A percentile compares a stretch with the other conserved stretches of the same genome.
These are phyloP conservation scores for Cryptotis parvus DNA, from an alignment of 2,113 vertebrate species.

Conservation along the genomic window DNA sequence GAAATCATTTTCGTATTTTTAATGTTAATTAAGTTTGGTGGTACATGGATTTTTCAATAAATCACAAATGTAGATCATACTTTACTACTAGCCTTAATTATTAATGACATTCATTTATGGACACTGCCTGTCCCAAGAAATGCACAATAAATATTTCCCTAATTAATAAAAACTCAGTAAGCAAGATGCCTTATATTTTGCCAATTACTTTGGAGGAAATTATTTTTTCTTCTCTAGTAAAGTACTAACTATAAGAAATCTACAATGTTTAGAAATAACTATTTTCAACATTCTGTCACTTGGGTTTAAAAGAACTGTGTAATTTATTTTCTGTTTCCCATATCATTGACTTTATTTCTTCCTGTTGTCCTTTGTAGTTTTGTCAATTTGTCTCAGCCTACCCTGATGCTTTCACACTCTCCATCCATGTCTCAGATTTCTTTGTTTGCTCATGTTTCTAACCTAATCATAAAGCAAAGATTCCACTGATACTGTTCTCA, in stretches of 20 bases:
- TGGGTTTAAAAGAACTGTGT: slow-evolving; percentile 19
- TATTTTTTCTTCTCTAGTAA: slow-evolving; percentile 16
- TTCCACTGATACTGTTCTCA: slow-evolving; percentile 7
- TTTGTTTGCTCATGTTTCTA: not conserved
- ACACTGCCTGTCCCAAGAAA: not conserved
- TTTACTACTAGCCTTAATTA: slow-evolving; percentile 14
- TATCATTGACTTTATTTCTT: not conserved
- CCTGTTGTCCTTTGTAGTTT: not conserved
- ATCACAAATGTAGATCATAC: not conserved
- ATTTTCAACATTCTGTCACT: slow-evolving; percentile 10
- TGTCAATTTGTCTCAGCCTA: not conserved
- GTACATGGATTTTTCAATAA: not conserved
- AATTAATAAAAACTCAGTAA: not conserved
- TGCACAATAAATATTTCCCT: not conserved
- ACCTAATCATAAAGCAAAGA: slow-evolving; percentile 22
- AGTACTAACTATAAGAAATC: not conserved
- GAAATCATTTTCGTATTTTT: slow-evolving; percentile 16
- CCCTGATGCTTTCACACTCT: not conserved
- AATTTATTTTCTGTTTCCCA: not conserved
- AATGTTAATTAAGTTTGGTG: not conserved
- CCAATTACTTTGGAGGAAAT: not conserved
- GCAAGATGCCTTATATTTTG: slow-evolving; percentile 33
- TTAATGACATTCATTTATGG: not conserved
- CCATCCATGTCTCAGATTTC: not conserved
- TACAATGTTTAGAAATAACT: slow-evolving; percentile 15